Base-by-base conservation (phyloP, 2,797 vertebrate species). In the Odontamblyopus rebecca region DNA sequence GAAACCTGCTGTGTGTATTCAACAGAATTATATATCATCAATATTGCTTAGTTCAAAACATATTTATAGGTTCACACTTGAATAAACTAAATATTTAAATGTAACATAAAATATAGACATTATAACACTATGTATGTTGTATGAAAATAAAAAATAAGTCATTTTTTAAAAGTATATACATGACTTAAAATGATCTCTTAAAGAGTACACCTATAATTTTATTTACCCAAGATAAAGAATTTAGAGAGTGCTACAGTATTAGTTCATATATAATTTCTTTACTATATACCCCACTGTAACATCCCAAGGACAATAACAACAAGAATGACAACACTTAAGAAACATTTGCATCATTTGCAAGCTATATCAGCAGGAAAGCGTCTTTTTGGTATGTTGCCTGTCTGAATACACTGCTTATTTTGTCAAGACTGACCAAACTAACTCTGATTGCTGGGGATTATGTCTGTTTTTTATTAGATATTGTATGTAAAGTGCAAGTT, bases 111-210 rank as follows among this genome's bases (percentile, higher is more conserved):
- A 85, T 89, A 86, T 89, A 35, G 61, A 89, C 88, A 87, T 87
- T 89, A 88, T 81, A 81, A 74, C 71, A 78, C 77, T 82, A 85
- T 88, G 83, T 60, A 82, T 86, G 86, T 81, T 71, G 85, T 92
- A 93, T 82, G 89, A 93, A 93, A 93, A 93, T 91, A 92, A 93
- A 77, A 82, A 77, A 72, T 82, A 85, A 79, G 67, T 76, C 65
- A 2, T 73, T 70, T 82, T 89, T 76, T 85, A 85, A 84, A 79
- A 70, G 78, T 89, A 91, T 92, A 81, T 82, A 93, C 88, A 91
- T 80, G 84, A 78, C 72, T 64, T 57, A 78, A 79, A 78, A 67
- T 63, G 35, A 63, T 51, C 70, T 75, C 13, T 41, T 82, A 16
- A 30, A 29, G 51, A n/a, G 29, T 69, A 62, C 77, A 38, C 75